These are phyloP conservation scores for Crotalus horridus DNA, from an alignment of 2,113 vertebrate species.

Conservation along the genomic window DNA sequence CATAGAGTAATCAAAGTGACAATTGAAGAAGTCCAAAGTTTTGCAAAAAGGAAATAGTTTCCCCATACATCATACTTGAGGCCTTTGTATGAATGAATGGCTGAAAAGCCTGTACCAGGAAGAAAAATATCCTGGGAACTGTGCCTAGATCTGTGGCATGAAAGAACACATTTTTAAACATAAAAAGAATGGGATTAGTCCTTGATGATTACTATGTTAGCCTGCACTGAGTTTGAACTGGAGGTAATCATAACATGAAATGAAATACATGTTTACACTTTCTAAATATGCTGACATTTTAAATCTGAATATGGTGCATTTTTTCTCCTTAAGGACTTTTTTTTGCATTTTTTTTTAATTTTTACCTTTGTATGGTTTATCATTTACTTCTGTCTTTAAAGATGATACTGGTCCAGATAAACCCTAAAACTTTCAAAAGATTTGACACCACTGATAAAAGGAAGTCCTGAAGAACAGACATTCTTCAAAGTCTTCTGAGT, in stretches of 20 bases:
- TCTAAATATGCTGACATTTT: neutral
- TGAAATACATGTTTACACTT: conserved; percentile 23
- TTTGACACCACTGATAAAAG: neutral
- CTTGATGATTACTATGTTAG: conserved; percentile 8
- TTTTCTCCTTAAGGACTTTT: neutral
- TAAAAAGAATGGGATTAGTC: conserved; percentile 6
- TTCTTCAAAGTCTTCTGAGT: neutral
- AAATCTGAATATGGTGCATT: neutral
- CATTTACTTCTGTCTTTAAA: neutral
- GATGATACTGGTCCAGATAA: neutral
- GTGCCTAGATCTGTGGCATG: conserved; percentile 13
- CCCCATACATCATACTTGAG: neutral
- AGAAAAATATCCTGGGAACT: conserved; percentile 16
- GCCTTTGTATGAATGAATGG: neutral
- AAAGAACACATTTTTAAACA: conserved; percentile 22
- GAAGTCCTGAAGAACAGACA: neutral
- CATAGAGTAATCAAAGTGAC: neutral
- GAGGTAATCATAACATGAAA: conserved; percentile 11
- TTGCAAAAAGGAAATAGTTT: neutral
- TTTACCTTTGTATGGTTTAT: neutral
- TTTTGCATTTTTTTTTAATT: neutral
- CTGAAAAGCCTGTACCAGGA: neutral
- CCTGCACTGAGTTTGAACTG: conserved; percentile 10
- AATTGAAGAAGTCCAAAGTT: neutral
- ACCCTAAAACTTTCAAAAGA: neutral